Percentiles rank a stretch among this genome's conserved stretches.
Conservation (phyloP, 2,888 invertebrate species). For the Dendrolimus houi region DNA sequence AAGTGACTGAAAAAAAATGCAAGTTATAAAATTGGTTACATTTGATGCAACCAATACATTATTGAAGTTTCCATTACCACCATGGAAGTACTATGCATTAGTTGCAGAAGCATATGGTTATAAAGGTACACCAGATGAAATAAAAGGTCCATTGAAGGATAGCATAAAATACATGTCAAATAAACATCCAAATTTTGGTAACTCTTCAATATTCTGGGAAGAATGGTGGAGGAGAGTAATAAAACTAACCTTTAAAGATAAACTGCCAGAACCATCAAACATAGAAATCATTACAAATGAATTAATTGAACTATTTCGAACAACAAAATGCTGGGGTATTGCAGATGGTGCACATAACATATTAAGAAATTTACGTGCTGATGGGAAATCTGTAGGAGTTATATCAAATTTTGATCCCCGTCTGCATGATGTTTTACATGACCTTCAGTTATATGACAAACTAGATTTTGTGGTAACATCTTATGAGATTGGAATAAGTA, state of each 20-base stretch:
- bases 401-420: slow-evolving; percentile 94
- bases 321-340: slow-evolving; percentile 82
- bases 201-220: slow-evolving; percentile 81
- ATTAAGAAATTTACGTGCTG: slow-evolving; percentile 74
- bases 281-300: slow-evolving; percentile 65
- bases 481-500: slow-evolving; percentile 82
- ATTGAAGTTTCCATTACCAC: slow-evolving; percentile 80
- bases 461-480: slow-evolving; percentile 90
- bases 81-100: slow-evolving; percentile 85
- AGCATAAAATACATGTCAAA: slow-evolving; percentile 80
- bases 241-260: slow-evolving; percentile 77
- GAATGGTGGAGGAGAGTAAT: slow-evolving; percentile 90
- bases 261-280: slow-evolving; percentile 40
- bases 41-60: slow-evolving; percentile 94
- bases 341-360: slow-evolving; percentile 80
- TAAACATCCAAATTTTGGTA: slow-evolving; percentile 89
- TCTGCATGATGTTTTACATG: slow-evolving; percentile 80
- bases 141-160: slow-evolving; percentile 78
- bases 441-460: slow-evolving; percentile 79
- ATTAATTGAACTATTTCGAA: slow-evolving; percentile 83
- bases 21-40: slow-evolving; percentile 81
- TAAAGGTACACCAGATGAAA: slow-evolving; percentile 63
- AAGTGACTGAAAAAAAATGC: slow-evolving; percentile 16
- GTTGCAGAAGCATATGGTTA: slow-evolving; percentile 84
- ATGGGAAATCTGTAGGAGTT: slow-evolving; percentile 78